These are phyloP conservation scores for Amphiprion ocellaris DNA, from an alignment of 2,113 vertebrate genomes.

Conservation along the genomic window DNA sequence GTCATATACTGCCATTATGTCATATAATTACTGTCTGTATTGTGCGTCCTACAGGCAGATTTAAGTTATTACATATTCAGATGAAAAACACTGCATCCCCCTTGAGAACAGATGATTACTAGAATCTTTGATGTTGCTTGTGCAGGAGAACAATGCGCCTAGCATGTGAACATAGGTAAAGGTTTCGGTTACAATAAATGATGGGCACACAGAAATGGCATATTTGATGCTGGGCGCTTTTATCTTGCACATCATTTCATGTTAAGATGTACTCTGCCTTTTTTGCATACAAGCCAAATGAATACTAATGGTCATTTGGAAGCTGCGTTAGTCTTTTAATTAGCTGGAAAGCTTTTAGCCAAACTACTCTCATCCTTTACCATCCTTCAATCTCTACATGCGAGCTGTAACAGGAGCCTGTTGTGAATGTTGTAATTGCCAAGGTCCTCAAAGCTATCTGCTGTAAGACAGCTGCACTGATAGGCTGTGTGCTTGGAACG, in stretches of 20 bases:
- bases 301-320: conserved; percentile 73
- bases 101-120: conserved; percentile 1
- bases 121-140: conserved; percentile 30
- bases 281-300: conserved; percentile 51
- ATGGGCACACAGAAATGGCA: conserved; percentile 6
- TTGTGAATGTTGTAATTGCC: conserved; percentile 65
- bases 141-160: conserved; percentile 20
- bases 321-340: conserved; percentile 73
- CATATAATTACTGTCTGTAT: conserved; percentile 33
- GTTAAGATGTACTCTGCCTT: conserved; percentile 50
- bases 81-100: conserved; percentile 11
- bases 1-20: conserved; percentile 31
- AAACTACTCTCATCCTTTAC: conserved; percentile 66
- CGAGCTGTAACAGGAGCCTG: conserved; percentile 42
- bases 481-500: background rate
- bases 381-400: conserved; percentile 49
- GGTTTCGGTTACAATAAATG: conserved; percentile 22
- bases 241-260: conserved; percentile 35
- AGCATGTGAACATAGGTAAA: conserved; percentile 32
- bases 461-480: conserved; percentile 21
- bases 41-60: conserved; percentile 29
- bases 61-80: conserved; percentile 25
- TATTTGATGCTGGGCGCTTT: conserved; percentile 49
- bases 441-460: conserved; percentile 47
- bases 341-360: conserved; percentile 74